These are phyloP conservation scores for Taeniopygia guttata DNA, from an alignment of 2,797 vertebrate species.

Conservation along the genomic window DNA sequence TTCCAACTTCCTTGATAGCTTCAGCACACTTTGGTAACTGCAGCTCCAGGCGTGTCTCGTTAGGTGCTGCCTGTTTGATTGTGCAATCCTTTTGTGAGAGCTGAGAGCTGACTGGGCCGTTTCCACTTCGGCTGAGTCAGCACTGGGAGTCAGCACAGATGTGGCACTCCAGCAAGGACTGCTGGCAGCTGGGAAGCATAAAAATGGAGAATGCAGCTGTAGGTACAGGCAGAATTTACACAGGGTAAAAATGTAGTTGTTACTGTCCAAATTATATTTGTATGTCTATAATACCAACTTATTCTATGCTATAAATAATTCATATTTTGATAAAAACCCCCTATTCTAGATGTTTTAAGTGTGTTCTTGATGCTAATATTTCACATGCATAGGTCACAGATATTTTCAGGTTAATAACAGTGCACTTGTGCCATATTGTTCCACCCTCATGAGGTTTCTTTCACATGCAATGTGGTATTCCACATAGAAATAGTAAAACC, in stretches of 20 bases:
- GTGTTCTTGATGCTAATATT: not conserved
- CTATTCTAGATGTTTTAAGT: not conserved
- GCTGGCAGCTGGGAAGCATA: not conserved
- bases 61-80: not conserved
- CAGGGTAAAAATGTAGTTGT: not conserved
- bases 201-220: not conserved
- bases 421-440: not conserved
- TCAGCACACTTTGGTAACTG: not conserved
- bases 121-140: not conserved
- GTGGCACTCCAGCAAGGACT: not conserved
- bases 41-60: not conserved
- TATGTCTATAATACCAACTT: not conserved
- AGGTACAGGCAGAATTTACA: not conserved
- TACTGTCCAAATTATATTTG: not conserved
- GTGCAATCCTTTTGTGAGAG: not conserved
- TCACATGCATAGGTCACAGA: not conserved
- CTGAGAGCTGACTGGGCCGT: not conserved
- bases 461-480: not conserved
- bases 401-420: not conserved
- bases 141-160: not conserved
- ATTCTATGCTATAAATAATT: not conserved
- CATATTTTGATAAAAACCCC: accelerated
- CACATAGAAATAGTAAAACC: not conserved
- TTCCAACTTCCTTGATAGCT: not conserved
- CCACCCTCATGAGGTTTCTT: not conserved